Conservation (phyloP, 1,140 invertebrate species). For the Ceratosolen solmsi region DNA sequence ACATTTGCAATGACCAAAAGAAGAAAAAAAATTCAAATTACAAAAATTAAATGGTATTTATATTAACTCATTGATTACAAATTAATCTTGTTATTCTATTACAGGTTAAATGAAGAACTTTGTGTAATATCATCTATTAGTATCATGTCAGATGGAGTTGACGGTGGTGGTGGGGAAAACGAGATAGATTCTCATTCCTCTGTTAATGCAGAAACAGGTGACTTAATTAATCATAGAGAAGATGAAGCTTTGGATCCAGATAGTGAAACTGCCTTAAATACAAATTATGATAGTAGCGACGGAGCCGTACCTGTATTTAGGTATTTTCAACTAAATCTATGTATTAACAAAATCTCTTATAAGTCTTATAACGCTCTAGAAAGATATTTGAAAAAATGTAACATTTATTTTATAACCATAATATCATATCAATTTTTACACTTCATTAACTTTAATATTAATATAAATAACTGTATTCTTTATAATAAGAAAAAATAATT, state of each 20-base stretch:
- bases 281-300: constrained; percentile 78
- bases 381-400: neutral
- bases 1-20: too few relatives aligned
- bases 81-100: constrained; percentile 32
- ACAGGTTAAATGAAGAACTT: constrained; percentile 65
- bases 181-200: constrained; percentile 73
- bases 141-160: constrained; percentile 73
- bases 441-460: neutral
- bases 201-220: constrained; percentile 64
- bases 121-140: constrained; percentile 61
- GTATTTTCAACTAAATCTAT: constrained; percentile 47
- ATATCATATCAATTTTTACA: neutral
- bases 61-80: neutral
- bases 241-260: constrained; percentile 69
- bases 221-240: constrained; percentile 67
- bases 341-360: neutral
- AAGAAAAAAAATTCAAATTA: too few relatives aligned
- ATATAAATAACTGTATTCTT: neutral
- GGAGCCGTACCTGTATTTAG: constrained; percentile 74
- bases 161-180: constrained; percentile 72
- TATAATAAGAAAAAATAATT: constrained; percentile 8
- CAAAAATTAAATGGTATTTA: too few relatives aligned
- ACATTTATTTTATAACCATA: neutral
- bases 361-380: neutral
- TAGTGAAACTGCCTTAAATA: constrained; percentile 74